These are phyloP conservation scores for Haemorhous mexicanus DNA, from an alignment of 2,113 vertebrate genomes.

Conservation along the genomic window DNA sequence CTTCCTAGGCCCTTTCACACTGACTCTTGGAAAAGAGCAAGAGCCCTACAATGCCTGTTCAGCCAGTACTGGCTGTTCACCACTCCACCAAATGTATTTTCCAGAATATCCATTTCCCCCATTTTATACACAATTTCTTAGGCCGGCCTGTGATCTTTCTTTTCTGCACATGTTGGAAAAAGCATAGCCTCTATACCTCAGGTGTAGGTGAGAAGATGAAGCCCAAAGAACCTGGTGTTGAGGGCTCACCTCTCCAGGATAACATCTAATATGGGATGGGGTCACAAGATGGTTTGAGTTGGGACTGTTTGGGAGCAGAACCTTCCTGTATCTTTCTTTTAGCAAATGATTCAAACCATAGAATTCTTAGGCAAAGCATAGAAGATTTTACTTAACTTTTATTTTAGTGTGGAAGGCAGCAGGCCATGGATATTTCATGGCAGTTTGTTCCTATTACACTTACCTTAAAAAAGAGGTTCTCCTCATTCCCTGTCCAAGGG, in stretches of 20 bases:
- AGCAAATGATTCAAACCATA: not conserved
- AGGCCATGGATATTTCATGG: not conserved
- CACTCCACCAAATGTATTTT: not conserved
- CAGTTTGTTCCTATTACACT: not conserved
- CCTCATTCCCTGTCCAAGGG: not conserved
- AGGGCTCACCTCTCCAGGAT: not conserved
- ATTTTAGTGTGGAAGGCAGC: not conserved
- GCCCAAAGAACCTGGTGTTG: fast-evolving
- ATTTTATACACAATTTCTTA: not conserved
- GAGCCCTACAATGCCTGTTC: not conserved
- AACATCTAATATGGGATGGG: not conserved
- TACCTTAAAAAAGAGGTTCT: not conserved
- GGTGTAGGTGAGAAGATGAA: not conserved
- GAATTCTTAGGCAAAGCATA: not conserved
- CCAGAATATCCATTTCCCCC: not conserved
- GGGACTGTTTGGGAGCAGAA: not conserved
- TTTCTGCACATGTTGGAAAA: not conserved
- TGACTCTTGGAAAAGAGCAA: not conserved
- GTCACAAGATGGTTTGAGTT: not conserved
- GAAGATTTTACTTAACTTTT: not conserved
- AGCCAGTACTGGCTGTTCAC: not conserved
- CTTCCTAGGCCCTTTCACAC: not conserved
- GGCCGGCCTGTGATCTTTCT: not conserved
- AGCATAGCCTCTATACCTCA: not conserved
- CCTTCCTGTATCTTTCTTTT: not conserved